Evolutionary conservation across 2,113 vertebrate species (phyloP).

Genomic region (Semnornis frantzii): DNA sequence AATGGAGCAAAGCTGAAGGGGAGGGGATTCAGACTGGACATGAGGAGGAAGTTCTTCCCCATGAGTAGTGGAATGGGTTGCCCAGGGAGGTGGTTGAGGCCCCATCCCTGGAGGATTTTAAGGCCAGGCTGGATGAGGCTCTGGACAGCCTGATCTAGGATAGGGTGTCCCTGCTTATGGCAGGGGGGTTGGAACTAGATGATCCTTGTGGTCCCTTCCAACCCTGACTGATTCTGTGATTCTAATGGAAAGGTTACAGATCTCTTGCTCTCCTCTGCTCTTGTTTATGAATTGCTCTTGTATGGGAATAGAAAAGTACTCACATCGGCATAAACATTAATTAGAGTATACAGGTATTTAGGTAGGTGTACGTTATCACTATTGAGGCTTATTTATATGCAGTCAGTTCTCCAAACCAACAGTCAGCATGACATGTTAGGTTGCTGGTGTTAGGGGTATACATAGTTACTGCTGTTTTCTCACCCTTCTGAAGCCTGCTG

Average conservation of each 20-base stretch:
- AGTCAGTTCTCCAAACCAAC: neutral
- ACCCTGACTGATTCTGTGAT: too few species aligned
- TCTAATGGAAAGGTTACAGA: neutral
- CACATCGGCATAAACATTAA: rapidly evolving
- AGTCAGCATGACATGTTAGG: neutral
- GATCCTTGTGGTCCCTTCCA: too few species aligned
- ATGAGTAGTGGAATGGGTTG: too few species aligned
- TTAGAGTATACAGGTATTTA: neutral
- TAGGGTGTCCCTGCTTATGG: too few species aligned
- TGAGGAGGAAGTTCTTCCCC: too few species aligned
- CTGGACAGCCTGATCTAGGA: too few species aligned
- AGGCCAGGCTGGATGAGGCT: too few species aligned
- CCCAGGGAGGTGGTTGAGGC: too few species aligned
- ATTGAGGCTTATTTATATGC: neutral
- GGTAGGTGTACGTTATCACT: neutral
- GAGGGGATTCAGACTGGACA: too few species aligned
- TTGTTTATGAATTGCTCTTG: neutral
- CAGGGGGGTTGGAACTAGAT: too few species aligned
- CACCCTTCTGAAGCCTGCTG: neutral
- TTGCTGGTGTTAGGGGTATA: rapidly evolving
- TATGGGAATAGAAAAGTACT: neutral
- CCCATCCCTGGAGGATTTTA: too few species aligned
- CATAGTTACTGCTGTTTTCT: neutral
- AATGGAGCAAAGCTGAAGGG: too few species aligned
- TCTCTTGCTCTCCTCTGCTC: neutral